phyloP scores from a whole-genome alignment of 2,888 invertebrate genomes.

The Melikaiella ostensackeni region DNA sequence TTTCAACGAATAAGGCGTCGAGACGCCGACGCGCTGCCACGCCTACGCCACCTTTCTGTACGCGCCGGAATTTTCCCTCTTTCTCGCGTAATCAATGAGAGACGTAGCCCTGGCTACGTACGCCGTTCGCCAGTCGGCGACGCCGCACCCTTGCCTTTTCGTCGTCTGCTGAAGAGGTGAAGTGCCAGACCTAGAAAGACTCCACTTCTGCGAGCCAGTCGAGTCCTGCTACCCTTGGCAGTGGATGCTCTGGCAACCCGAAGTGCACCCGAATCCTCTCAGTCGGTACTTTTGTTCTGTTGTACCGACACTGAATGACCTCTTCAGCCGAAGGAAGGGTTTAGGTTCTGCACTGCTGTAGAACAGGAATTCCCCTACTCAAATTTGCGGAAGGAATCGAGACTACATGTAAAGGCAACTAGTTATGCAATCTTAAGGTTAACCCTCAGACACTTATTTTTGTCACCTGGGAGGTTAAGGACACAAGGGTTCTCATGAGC shows the following conservation, averaged over 20 bases:
- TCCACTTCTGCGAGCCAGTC: neutral
- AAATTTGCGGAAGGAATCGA: neutral
- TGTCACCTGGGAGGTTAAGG: neutral
- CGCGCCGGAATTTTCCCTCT: constrained; percentile 74
- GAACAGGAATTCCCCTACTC: neutral
- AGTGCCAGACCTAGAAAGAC: constrained; percentile 44
- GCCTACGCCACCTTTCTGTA: constrained; percentile 73
- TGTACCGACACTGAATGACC: neutral
- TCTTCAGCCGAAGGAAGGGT: neutral
- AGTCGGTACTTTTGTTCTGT: neutral
- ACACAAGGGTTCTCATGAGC: neutral
- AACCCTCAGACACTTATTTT: neutral
- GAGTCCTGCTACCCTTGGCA: neutral
- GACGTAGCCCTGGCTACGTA: constrained; percentile 56
- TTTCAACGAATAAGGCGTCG: constrained; percentile 77
- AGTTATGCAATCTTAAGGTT: neutral
- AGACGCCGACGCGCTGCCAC: constrained; percentile 73
- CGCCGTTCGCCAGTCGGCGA: constrained; percentile 56
- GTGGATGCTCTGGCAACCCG: neutral
- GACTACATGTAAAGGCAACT: neutral
- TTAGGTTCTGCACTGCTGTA: neutral
- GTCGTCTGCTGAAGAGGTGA: constrained; percentile 51
- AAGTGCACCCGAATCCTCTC: neutral
- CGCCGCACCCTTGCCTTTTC: constrained; percentile 56
- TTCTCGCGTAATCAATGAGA: constrained; percentile 77